phyloP scores from a whole-genome alignment of 2,888 invertebrate species.

The Tiphia femorata region DNA sequence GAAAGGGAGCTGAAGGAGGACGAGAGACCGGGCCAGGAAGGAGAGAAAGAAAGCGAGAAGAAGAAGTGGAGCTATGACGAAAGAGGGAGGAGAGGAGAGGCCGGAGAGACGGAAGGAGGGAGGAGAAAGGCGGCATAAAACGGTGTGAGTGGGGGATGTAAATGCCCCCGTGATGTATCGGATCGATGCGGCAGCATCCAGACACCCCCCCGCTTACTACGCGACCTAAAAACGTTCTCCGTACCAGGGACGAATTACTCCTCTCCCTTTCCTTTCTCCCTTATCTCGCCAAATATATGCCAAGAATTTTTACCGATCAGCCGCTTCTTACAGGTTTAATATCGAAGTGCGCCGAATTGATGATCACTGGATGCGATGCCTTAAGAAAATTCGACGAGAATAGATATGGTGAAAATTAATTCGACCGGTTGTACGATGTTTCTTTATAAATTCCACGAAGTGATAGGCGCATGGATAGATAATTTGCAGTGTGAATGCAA shows the following conservation, averaged over 20 bases:
- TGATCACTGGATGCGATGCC: no score
- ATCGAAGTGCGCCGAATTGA: no score
- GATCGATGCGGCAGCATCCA: conserved; percentile 69
- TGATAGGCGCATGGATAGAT: no score
- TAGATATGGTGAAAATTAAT: no score
- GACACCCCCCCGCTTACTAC: conserved; percentile 63
- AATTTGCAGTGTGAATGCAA: no score
- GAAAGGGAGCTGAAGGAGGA: conserved; percentile 7
- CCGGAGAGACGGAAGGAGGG: conserved; percentile 16
- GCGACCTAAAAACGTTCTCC: conserved; percentile 67
- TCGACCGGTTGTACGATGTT: no score
- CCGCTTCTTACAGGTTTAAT: no score
- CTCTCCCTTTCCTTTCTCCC: conserved; percentile 49
- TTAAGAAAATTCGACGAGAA: no score
- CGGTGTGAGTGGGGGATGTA: conserved; percentile 64
- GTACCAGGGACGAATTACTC: conserved; percentile 41
- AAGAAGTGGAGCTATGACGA: no score
- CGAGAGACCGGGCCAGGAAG: conserved; percentile 16
- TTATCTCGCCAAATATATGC: no score
- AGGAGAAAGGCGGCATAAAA: conserved; percentile 33
- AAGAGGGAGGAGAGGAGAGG: conserved; percentile 24
- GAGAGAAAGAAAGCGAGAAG: conserved; percentile 22
- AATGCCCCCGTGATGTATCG: conserved; percentile 69
- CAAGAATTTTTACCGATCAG: no score
- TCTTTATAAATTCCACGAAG: no score